These are phyloP conservation scores for Trypoxylon attenuatum DNA, from an alignment of 2,888 invertebrate genomes.

Conservation along the genomic window DNA sequence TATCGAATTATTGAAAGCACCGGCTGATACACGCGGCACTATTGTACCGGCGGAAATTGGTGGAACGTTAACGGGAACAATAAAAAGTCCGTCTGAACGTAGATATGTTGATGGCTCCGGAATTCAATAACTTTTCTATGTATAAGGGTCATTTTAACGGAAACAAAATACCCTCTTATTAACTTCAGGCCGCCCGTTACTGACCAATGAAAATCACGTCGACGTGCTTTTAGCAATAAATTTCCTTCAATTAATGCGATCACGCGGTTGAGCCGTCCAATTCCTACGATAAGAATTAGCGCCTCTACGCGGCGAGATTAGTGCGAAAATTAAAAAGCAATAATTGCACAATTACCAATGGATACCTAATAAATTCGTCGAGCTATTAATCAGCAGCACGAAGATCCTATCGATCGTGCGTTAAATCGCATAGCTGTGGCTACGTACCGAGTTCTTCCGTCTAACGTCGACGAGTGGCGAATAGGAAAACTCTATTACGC, in stretches of 20 bases:
- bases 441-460: background rate
- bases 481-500: conserved; percentile 15
- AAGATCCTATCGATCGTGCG: background rate
- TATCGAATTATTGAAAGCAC: background rate
- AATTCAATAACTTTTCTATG: background rate
- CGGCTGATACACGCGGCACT: background rate
- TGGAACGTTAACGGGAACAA: background rate
- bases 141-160: background rate
- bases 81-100: background rate
- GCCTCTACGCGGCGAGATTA: background rate
- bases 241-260: background rate
- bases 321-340: background rate
- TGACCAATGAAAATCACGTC: background rate
- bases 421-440: background rate
- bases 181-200: background rate
- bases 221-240: background rate
- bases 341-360: background rate
- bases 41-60: background rate
- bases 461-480: background rate
- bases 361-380: background rate
- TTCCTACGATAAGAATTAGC: background rate
- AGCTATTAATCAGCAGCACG: background rate
- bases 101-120: background rate
- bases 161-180: background rate
- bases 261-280: background rate